Evolutionary conservation across 1,140 invertebrate genomes (phyloP).

Genomic region (Sarcophaga bullata): DNA sequence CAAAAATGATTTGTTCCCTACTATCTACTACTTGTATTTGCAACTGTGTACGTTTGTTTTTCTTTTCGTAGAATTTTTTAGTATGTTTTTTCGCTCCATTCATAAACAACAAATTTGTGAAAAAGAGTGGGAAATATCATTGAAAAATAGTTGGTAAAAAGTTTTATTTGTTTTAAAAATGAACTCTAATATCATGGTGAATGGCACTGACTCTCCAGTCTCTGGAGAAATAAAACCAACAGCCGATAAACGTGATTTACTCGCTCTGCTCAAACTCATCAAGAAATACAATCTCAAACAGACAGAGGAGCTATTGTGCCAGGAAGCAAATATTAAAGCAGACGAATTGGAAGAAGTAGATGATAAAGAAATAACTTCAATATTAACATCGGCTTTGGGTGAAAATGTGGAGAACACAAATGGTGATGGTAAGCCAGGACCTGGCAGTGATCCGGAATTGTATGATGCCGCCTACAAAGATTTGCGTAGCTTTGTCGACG

Average conservation of each 20-base stretch:
- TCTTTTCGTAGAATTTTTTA: neutral
- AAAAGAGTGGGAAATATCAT: neutral
- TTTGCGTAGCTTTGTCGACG: slow-evolving; percentile 91
- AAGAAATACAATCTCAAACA: slow-evolving; percentile 91
- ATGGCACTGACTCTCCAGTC: slow-evolving; percentile 6
- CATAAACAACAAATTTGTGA: neutral
- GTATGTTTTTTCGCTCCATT: slow-evolving; percentile 5
- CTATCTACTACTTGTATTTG: neutral
- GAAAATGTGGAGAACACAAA: slow-evolving; percentile 36
- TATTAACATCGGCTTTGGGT: slow-evolving; percentile 40
- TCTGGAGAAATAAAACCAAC: slow-evolving; percentile 26
- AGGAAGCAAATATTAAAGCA: slow-evolving; percentile 82
- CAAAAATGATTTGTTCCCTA: too few relatives aligned
- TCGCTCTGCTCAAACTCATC: slow-evolving; percentile 86
- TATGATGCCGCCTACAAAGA: slow-evolving; percentile 90
- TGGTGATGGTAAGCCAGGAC: slow-evolving; percentile 8
- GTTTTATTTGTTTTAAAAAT: neutral
- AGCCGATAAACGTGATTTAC: slow-evolving; percentile 75
- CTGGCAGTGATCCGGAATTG: slow-evolving; percentile 77
- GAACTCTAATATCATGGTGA: slow-evolving; percentile 6
- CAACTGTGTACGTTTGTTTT: neutral
- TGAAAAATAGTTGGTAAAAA: neutral
- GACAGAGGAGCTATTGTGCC: slow-evolving; percentile 86
- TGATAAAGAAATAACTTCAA: slow-evolving; percentile 52
- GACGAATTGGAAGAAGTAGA: slow-evolving; percentile 68